A percentile compares a stretch with the other conserved stretches of the same genome.
phyloP scores from a whole-genome alignment of 2,797 vertebrate genomes.

The Miichthys miiuy region DNA sequence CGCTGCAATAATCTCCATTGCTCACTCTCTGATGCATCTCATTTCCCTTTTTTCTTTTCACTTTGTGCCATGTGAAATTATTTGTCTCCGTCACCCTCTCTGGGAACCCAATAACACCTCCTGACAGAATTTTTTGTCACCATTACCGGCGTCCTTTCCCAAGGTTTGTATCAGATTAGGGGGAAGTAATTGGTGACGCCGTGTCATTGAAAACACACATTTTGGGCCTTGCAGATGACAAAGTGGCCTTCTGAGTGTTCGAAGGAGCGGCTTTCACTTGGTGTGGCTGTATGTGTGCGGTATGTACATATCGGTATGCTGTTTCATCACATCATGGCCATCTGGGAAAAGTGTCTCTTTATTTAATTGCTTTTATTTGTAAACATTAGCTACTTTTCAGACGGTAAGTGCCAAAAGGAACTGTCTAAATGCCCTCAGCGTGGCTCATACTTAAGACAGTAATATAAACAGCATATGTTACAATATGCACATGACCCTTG shows the following conservation, averaged over 20 bases:
- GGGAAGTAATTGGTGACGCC: conserved; percentile 53
- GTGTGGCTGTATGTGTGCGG: conserved; percentile 9
- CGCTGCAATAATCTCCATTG: conserved; percentile 42
- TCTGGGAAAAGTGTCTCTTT: background rate
- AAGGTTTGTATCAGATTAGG: conserved; percentile 67
- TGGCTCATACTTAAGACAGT: conserved; percentile 30
- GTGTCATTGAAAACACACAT: conserved; percentile 53
- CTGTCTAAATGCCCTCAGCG: conserved; percentile 1
- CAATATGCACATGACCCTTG: background rate
- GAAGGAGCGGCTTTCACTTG: conserved; percentile 20
- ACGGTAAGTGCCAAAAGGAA: background rate
- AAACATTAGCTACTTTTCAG: background rate
- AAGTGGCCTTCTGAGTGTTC: conserved; percentile 43
- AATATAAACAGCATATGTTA: conserved; percentile 27
- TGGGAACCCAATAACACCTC: conserved; percentile 32
- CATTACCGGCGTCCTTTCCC: conserved; percentile 56
- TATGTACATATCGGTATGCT: background rate
- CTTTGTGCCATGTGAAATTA: conserved; percentile 22
- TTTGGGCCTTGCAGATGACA: conserved; percentile 44
- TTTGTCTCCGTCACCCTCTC: conserved; percentile 41
- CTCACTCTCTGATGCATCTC: conserved; percentile 50
- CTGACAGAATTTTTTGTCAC: conserved; percentile 59
- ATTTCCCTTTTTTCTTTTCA: conserved; percentile 47
- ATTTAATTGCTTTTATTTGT: background rate
- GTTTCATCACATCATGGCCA: background rate